Base-by-base conservation (phyloP, 2,113 vertebrate genomes). In the Rhinogobius similis region DNA sequence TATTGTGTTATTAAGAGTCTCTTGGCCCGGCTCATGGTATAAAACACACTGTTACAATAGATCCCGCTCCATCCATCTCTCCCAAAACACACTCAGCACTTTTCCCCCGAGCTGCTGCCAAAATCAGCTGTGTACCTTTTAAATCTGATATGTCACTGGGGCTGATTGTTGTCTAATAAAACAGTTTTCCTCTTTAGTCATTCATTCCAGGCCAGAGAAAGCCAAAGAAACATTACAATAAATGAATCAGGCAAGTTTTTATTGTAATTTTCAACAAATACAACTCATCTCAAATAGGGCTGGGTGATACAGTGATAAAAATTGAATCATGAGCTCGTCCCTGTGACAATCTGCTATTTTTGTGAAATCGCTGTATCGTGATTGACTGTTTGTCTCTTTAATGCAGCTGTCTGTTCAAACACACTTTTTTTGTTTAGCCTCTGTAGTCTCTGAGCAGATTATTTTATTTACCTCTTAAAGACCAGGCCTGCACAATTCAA, bases 1-100 rank as follows among this genome's bases (percentile, higher is more conserved):
- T 67, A 56, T n/a, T n/a, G 58, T 67, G 79, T 78, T 88, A 48
- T 48, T 86, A 80, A 86, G 84, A 86, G 82, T 87, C 86, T 80
- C 59, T 12, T 52, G 66, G 36, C 13, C 67, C 39, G 23, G 62
- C 50, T 27, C 79, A 76, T 72, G 1, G 26, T 13, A 55, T 53
- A 72, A 67, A 53, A 50, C 62, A 61, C 24, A 61, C 64, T 5
- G 21, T 12, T 24, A 38, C 36, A 50, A 62, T 20, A 71, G 67
- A 43, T 38, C 56, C 18, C 36, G 62, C 69, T 26, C 58, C 76
- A 79, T 88, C 79, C 76, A 71, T 89, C 78, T 58, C 65, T 9
- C 67, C n/a, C n/a, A n/a, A 70, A 69, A 76, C 69, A 70, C 65
- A 75, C 81, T 78, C 81, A 77, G 81, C 85, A 82, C 77, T 83